These are phyloP conservation scores for Drosophila subobscura DNA, from an alignment of 1,140 invertebrate genomes.

Conservation along the genomic window DNA sequence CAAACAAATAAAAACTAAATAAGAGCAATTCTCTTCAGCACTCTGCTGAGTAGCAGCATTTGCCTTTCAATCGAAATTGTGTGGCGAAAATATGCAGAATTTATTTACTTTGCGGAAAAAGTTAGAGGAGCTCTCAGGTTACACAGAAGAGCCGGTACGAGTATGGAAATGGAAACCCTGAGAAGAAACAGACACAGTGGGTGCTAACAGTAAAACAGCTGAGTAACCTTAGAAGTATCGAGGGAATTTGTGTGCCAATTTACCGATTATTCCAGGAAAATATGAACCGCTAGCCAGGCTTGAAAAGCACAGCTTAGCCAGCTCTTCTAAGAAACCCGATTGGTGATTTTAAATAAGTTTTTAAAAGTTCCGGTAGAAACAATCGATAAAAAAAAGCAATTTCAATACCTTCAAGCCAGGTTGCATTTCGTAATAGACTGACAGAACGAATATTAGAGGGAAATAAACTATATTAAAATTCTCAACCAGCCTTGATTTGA, in stretches of 20 bases:
- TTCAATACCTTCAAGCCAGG: too few relatives aligned
- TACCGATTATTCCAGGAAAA: conserved; percentile 25
- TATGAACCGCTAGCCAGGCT: not conserved
- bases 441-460: too few relatives aligned
- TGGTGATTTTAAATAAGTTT: too few relatives aligned
- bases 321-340: too few relatives aligned
- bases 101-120: conserved; percentile 37
- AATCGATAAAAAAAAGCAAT: too few relatives aligned
- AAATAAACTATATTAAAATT: too few relatives aligned
- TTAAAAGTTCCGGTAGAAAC: too few relatives aligned
- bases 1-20: not conserved
- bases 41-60: conserved; percentile 8
- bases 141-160: conserved; percentile 13
- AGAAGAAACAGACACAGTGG: conserved; percentile 38
- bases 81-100: conserved; percentile 20
- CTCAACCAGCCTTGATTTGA: conserved; percentile 4
- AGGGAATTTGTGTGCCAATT: conserved; percentile 11
- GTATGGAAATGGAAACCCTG: conserved; percentile 33
- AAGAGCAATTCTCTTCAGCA: conserved; percentile 18
- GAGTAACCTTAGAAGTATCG: conserved; percentile 48
- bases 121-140: conserved; percentile 25
- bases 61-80: conserved; percentile 9
- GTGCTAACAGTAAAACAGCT: conserved; percentile 53
- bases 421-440: too few relatives aligned
- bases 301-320: too few relatives aligned